These are phyloP conservation scores for Lepus townsendii DNA, from an alignment of 2,797 vertebrate species.

Conservation along the genomic window DNA sequence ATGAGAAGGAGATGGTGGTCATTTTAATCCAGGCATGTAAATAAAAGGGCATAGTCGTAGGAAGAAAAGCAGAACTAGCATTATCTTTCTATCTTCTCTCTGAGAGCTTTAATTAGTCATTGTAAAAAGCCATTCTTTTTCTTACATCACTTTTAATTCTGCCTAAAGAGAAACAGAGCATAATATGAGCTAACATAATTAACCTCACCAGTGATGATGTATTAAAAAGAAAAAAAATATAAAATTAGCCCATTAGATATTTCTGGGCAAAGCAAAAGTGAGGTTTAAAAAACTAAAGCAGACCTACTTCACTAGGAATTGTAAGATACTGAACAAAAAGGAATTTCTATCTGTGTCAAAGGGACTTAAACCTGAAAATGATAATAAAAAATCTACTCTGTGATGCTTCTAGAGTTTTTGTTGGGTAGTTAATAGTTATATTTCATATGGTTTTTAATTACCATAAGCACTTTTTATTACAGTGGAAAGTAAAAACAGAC, in stretches of 20 bases:
- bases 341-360: not conserved
- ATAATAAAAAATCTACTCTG: not conserved
- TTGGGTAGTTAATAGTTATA: not conserved
- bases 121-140: not conserved
- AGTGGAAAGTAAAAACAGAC: not conserved
- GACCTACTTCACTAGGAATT: not conserved
- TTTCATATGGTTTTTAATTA: constrained; percentile 53
- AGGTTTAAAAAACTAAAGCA: not conserved
- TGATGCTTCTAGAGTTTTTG: not conserved
- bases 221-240: constrained; percentile 26
- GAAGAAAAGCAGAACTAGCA: not conserved
- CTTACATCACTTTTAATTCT: not conserved
- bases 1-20: not conserved
- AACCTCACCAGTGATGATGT: not conserved
- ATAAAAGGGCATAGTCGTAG: not conserved
- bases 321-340: constrained; percentile 1
- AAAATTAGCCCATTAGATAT: not conserved
- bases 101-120: not conserved
- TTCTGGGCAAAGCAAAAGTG: not conserved
- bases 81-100: not conserved
- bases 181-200: not conserved
- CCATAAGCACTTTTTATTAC: not conserved
- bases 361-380: not conserved
- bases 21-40: not conserved
- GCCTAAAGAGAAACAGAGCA: constrained; percentile 22